Evolutionary conservation across 1,140 invertebrate genomes (phyloP), one percentile per base, ranked within the genome.

Genomic region (Conopomorpha cramerella): DNA sequence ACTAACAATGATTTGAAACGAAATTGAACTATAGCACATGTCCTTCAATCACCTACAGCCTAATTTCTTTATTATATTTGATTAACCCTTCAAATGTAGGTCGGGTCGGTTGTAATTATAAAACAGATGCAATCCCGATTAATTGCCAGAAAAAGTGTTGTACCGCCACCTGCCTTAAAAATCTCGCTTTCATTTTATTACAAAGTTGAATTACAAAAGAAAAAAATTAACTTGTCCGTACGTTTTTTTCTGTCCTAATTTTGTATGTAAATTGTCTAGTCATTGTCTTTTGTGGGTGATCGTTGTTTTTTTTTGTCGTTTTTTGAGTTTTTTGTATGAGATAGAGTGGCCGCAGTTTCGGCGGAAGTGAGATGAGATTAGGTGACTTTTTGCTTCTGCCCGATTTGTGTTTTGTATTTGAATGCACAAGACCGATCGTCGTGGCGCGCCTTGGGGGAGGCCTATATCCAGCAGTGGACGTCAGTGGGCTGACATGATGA

Each of bases 1-100:
- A n/a, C n/a, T n/a, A n/a, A n/a, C n/a, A n/a, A n/a, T n/a, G n/a
- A n/a, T n/a, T n/a, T n/a, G n/a, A n/a, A n/a, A n/a, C n/a, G n/a
- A n/a, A n/a, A n/a, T n/a, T n/a, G 36, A 39, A 34, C 36, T 34
- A 31, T 45, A 49, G 49, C 65, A 63, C 55, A 67, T 65, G 55
- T 52, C 56, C 39, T 38, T 51, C 50, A 10, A 11, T n/a, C n/a
- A n/a, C n/a, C n/a, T 15, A 39, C 27, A 23, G 34, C 45, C 51
- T 62, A 68, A 67, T 71, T 67, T 62, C 63, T 71, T 67, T 68
- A 71, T 71, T 66, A 66, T 66, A 57, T 68, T 71, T 71, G 64
- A 71, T 71, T 71, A 71, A 66, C 64, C 64, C 66, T 67, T 71
- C 52, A 56, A 51, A 57, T 26, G 38, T 33, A 34, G 36, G 19